Conservation (phyloP, 2,113 vertebrate genomes). For the Anolis sagrei region DNA sequence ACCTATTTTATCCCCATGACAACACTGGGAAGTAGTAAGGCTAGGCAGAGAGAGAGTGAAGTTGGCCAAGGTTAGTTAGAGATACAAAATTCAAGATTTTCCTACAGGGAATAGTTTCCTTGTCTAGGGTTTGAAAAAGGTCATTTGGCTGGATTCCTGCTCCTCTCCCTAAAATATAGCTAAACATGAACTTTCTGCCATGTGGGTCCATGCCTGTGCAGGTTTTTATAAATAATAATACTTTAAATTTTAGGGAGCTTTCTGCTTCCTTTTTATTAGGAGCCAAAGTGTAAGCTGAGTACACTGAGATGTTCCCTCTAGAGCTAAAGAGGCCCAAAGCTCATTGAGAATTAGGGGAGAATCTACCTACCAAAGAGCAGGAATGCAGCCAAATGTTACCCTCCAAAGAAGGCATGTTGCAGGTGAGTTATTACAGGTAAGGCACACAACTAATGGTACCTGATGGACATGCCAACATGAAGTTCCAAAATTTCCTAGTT, state of each 20-base stretch:
- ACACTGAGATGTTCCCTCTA: slow-evolving; percentile 36
- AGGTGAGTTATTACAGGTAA: slow-evolving; percentile 36
- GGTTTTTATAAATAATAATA: background rate
- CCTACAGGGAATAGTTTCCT: slow-evolving; percentile 24
- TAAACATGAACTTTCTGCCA: background rate
- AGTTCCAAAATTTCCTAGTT: background rate
- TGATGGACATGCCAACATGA: slow-evolving; percentile 4
- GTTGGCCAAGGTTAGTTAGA: background rate
- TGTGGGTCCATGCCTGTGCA: slow-evolving; percentile 17
- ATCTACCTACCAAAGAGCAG: slow-evolving; percentile 20
- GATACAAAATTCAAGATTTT: slow-evolving; percentile 16
- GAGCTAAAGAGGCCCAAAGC: slow-evolving; percentile 21
- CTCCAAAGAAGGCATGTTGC: slow-evolving; percentile 11
- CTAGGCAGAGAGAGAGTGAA: background rate
- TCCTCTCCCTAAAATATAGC: slow-evolving; percentile 12
- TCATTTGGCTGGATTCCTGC: slow-evolving; percentile 18
- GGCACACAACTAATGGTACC: background rate
- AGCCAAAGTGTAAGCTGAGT: slow-evolving; percentile 26
- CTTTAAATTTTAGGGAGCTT: slow-evolving; percentile 30
- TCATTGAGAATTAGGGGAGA: slow-evolving; percentile 5
- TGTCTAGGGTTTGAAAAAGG: slow-evolving; percentile 16
- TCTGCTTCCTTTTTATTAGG: slow-evolving; percentile 33
- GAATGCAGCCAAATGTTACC: slow-evolving; percentile 22
- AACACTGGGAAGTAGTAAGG: background rate
- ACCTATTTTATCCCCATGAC: background rate